Base-by-base conservation (phyloP, 1,140 invertebrate species). In the Scaptomyza graminum region DNA sequence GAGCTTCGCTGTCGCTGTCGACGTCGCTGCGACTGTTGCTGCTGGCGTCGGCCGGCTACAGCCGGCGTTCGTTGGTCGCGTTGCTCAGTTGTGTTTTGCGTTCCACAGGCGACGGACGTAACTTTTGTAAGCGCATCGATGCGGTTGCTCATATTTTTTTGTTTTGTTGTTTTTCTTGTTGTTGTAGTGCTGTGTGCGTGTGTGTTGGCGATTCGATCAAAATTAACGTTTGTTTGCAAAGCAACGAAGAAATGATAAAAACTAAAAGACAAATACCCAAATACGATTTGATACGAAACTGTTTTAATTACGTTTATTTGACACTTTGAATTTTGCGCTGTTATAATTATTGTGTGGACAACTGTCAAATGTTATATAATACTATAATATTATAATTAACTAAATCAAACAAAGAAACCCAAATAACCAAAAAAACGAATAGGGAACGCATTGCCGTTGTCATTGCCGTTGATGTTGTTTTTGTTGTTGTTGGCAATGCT, bases 71-170 rank as follows among this genome's bases (percentile, higher is more conserved):
- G 51, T 67, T 55, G 47, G 55, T 66, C n/a, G n/a, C n/a, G n/a
- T 55, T 18, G 68, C 63, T 73, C 70, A 73, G 70, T 73, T 68
- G 57, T 74, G 47, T 63, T 74, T 74, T 74, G 66, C 59, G 71
- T 74, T 74, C 71, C 71, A 69, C 65, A 74, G 52, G 46, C 71
- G 71, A 69, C 71, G 59, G 71, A 74, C 71, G 71, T 61, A 74
- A 69, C 43, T 74, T 74, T 69, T 69, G 71, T 62, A 63, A 74
- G 71, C 65, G 65, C 56, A 43, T 9, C 57, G 63, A 55, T 44
- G 52, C 59, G 57, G 64, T 73, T 55, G 16, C 34, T 55, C 54
- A 43, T 46, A 41, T 59, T 51, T 64, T 57, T 25, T 72, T 25
- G 55, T 63, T 50, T 73, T 73, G 28, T 67, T 72, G 28, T 55